These are phyloP conservation scores for Gonioctena quinquepunctata DNA, from an alignment of 1,140 invertebrate species.

Conservation along the genomic window DNA sequence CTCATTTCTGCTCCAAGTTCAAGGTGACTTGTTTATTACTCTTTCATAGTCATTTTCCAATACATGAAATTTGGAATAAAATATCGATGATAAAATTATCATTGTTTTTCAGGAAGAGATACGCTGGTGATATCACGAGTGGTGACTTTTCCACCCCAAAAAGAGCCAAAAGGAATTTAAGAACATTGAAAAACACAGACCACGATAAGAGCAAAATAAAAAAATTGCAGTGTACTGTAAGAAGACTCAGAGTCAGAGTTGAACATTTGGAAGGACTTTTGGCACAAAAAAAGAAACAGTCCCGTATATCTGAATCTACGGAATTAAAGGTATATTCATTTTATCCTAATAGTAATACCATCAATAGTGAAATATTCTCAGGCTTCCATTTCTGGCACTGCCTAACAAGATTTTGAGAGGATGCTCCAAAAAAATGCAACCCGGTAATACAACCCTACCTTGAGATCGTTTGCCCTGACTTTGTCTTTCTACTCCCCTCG, in stretches of 20 bases:
- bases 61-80: no score
- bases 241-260: background rate
- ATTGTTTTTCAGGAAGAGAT: background rate
- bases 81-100: no score
- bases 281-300: slow-evolving; percentile 7
- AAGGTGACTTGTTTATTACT: no score
- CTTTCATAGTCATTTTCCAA: no score
- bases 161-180: background rate
- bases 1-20: no score
- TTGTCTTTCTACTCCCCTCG: slow-evolving; percentile 30
- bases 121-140: slow-evolving; percentile 11
- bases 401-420: slow-evolving; percentile 9
- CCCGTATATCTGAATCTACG: background rate
- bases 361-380: background rate
- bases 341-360: background rate
- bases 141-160: slow-evolving; percentile 12
- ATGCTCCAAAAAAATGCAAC: background rate
- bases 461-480: slow-evolving; percentile 30
- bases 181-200: background rate
- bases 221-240: slow-evolving; percentile 1
- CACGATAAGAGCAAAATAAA: slow-evolving; percentile 3
- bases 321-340: background rate
- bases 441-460: background rate
- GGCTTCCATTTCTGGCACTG: slow-evolving; percentile 4
- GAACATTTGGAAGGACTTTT: background rate